These are phyloP conservation scores for Macrotis lagotis DNA, from an alignment of 2,113 vertebrate genomes.

Conservation along the genomic window DNA sequence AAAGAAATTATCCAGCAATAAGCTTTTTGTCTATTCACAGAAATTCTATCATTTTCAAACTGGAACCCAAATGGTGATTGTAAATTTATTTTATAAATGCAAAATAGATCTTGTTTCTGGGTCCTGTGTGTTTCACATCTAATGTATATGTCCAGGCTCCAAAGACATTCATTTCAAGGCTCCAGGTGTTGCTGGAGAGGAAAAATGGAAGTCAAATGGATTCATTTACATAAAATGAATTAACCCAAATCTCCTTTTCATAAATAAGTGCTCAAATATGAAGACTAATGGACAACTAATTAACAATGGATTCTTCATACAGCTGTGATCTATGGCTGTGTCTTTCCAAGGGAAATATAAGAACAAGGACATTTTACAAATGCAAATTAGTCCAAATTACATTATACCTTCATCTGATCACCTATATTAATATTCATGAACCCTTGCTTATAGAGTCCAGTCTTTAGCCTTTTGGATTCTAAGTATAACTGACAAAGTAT, in stretches of 20 bases:
- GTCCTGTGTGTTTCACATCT: conserved; percentile 6
- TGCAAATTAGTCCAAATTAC: not conserved
- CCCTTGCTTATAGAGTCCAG: not conserved
- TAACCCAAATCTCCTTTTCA: conserved; percentile 53
- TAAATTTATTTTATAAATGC: conserved; percentile 17
- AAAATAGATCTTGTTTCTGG: not conserved
- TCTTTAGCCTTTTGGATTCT: conserved; percentile 18
- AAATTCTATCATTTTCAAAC: conserved; percentile 45
- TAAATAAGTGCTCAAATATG: conserved; percentile 48
- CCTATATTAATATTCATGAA: conserved; percentile 13
- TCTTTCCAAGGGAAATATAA: not conserved
- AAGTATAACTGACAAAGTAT: conserved; percentile 14
- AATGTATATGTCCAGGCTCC: conserved; percentile 4
- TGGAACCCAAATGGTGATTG: conserved; percentile 27
- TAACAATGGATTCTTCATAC: conserved; percentile 33
- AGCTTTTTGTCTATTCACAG: conserved; percentile 16
- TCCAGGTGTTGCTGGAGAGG: conserved; percentile 59
- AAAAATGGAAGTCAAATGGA: conserved; percentile 49
- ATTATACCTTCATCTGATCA: conserved; percentile 39
- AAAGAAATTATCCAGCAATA: conserved; percentile 40
- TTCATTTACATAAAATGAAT: conserved; percentile 66
- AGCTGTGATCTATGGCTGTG: conserved; percentile 35
- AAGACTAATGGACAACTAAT: conserved; percentile 64
- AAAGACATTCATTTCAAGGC: conserved; percentile 60
- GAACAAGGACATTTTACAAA: conserved; percentile 29